Base-by-base conservation (phyloP, 2,888 invertebrate species). In the Notodonta dromedarius region DNA sequence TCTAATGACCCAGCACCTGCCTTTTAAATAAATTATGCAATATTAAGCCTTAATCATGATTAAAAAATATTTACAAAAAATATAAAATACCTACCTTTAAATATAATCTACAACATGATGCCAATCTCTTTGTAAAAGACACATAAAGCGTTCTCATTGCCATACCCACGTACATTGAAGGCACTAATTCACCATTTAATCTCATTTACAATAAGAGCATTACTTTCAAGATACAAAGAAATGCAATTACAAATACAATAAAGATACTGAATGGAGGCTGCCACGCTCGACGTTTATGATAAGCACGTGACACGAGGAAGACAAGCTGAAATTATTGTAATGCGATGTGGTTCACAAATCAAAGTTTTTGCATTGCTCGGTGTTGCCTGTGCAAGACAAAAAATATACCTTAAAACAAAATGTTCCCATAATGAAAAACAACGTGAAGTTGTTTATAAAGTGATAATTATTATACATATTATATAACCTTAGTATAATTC, bases 251-350 rank as follows among this genome's bases (percentile, higher is more conserved):
- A 73, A 72, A 74, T 66, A 82, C 77, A 80, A 80, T 80, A 74
- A 77, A 73, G 70, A 74, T 71, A 70, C 72, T 67, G 70, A 76
- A 76, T 74, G 71, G 65, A 62, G 57, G 56, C 66, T 68, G 73
- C 59, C 76, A 65, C 57, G 60, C 63, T 67, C 71, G 69, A 65
- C 75, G 66, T 78, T 75, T 83, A 71, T 79, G 82, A 85, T 77
- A 78, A 67, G 76, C 68, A 60, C 73, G 67, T 80, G 83, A 83
- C 78, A 76, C 68, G 74, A 78, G 76, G 68, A 73, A 78, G 78
- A 80, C 76, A 76, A 76, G 70, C 75, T 77, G 63, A 78, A 85
- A 78, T 84, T 80, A 81, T 80, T 81, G 79, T 82, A 79, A 76
- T 78, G 72, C 74, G 66, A 73, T 75, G 61, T 70, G 71, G 70